Percentiles rank a stretch among this genome's conserved stretches.
phyloP scores from a whole-genome alignment of 2,888 invertebrate species.

The Lysandra bellargus region DNA sequence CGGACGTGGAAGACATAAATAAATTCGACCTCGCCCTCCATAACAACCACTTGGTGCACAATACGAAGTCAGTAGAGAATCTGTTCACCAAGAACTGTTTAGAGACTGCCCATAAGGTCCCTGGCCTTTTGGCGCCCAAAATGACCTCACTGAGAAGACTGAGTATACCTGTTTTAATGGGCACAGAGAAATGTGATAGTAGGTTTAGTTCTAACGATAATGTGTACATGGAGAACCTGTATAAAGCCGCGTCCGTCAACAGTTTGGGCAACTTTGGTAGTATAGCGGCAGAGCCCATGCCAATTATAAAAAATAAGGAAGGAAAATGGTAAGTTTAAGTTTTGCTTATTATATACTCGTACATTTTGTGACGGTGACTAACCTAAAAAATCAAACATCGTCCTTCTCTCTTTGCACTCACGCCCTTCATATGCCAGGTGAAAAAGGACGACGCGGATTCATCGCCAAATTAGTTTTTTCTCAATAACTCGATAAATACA shows the following conservation, averaged over 20 bases:
- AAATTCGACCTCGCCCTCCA: conserved; percentile 61
- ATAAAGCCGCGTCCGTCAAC: conserved; percentile 71
- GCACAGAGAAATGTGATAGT: conserved; percentile 58
- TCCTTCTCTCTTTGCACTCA: too few species aligned
- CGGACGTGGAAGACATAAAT: conserved; percentile 55
- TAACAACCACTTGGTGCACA: conserved; percentile 41
- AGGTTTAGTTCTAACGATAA: conserved; percentile 72
- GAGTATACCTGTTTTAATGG: conserved; percentile 71
- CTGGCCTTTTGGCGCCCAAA: conserved; percentile 65
- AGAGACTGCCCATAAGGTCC: conserved; percentile 52
- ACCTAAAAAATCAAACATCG: too few species aligned
- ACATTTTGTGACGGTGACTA: background rate
- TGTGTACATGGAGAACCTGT: conserved; percentile 70
- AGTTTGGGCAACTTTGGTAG: conserved; percentile 72
- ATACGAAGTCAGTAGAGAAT: conserved; percentile 66
- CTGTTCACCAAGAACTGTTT: conserved; percentile 53
- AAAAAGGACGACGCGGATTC: too few species aligned
- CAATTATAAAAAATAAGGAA: conserved; percentile 73
- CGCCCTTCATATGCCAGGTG: too few species aligned
- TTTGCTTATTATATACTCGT: background rate
- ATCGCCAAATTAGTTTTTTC: too few species aligned
- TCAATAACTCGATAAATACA: too few species aligned
- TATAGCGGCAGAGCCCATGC: conserved; percentile 70
- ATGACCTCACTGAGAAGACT: conserved; percentile 61
- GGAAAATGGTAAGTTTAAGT: conserved; percentile 67